phyloP scores from a whole-genome alignment of 2,797 vertebrate genomes.

The Lepidocolaptes lacrymiger region DNA sequence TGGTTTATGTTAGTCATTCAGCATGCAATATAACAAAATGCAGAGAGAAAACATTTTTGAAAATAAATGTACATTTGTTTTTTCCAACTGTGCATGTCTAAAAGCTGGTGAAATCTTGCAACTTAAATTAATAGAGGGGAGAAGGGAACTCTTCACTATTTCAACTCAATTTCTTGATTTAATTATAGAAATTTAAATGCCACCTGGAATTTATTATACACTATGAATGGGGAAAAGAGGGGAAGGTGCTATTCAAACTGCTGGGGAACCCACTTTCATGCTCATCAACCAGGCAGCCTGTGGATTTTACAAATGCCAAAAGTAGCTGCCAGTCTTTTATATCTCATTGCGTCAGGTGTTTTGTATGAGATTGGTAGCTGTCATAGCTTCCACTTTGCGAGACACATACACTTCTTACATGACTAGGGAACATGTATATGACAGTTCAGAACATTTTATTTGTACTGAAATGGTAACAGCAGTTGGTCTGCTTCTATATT shows the following conservation, averaged over 20 bases:
- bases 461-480: neutral
- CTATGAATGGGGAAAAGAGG: neutral
- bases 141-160: neutral
- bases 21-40: neutral
- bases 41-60: neutral
- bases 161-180: neutral
- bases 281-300: neutral
- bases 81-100: neutral
- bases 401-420: neutral
- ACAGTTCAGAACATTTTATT: neutral
- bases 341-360: neutral
- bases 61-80: neutral
- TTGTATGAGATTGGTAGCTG: neutral
- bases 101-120: neutral
- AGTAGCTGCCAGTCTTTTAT: neutral
- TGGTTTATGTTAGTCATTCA: neutral
- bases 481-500: neutral
- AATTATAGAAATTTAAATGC: neutral
- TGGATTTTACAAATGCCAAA: neutral
- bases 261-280: neutral
- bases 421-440: rapidly evolving
- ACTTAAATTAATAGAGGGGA: neutral
- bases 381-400: neutral
- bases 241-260: neutral
- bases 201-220: neutral